A percentile compares a stretch with the other conserved stretches of the same genome.
These are phyloP conservation scores for Lerema accius DNA, from an alignment of 1,140 invertebrate genomes.

Conservation along the genomic window DNA sequence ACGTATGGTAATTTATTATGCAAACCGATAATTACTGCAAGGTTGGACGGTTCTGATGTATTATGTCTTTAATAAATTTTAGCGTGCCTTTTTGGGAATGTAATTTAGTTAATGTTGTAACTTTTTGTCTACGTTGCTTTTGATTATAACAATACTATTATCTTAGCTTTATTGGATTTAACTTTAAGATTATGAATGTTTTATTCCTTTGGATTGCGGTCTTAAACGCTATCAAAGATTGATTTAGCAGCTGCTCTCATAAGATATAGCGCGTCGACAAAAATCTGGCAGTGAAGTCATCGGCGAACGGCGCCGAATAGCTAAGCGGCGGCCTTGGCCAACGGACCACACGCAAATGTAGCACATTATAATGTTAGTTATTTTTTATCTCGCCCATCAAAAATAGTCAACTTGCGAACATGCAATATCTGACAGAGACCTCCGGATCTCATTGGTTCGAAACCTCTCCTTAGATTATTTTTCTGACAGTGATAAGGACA, in stretches of 20 bases:
- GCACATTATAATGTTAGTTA: slow-evolving; percentile 33
- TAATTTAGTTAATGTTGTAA: too few relatives aligned
- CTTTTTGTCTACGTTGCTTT: too few relatives aligned
- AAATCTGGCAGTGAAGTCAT: slow-evolving; percentile 58
- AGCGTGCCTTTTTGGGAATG: too few relatives aligned
- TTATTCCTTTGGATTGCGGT: background rate
- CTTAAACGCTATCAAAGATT: slow-evolving; percentile 19
- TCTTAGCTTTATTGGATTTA: too few relatives aligned
- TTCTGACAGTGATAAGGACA: background rate
- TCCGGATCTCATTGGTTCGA: background rate
- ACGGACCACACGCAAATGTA: slow-evolving; percentile 50
- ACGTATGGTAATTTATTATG: slow-evolving; percentile 23
- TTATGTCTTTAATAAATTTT: background rate
- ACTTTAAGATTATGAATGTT: too few relatives aligned
- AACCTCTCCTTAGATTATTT: background rate
- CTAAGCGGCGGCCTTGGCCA: slow-evolving; percentile 51
- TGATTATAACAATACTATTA: too few relatives aligned
- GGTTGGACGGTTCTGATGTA: background rate
- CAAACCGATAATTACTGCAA: slow-evolving; percentile 23
- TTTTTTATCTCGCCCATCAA: slow-evolving; percentile 34
- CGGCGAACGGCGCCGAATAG: slow-evolving; percentile 47
- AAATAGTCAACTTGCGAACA: background rate
- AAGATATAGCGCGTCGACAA: slow-evolving; percentile 45
- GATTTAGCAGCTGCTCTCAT: slow-evolving; percentile 39
- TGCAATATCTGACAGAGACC: background rate